Evolutionary conservation across 1,140 invertebrate genomes (phyloP), one percentile per base, ranked within the genome.

Genomic region (Ceratosolen solmsi): DNA sequence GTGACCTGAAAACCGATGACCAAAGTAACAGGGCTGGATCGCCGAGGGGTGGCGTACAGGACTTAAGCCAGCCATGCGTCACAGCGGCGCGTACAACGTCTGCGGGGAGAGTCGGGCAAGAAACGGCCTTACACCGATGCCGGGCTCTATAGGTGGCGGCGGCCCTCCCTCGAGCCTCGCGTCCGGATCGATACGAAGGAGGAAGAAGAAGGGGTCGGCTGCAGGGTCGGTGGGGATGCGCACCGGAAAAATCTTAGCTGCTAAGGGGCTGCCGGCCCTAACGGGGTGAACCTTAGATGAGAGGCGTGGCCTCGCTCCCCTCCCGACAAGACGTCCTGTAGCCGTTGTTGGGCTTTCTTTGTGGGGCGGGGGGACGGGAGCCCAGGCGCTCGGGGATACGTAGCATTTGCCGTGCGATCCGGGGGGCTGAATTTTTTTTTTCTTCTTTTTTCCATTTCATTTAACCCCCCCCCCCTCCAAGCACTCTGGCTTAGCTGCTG

Each of bases 221-320:
- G 58, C n/a, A 5, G 17, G 41, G 0, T n/a, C 46, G 71, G 71
- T 54, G 46, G 71, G 71, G 38, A 71, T 49, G 70, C 41, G 38
- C 38, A 22, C 20, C 84, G 86, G 87, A 91, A 91, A 91, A 91
- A 90, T 91, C 90, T 89, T 91, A 91, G 86, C 84, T 88, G 84
- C 81, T 85, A 86, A 85, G 84, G 86, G 84, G 80, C 85, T 75
- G 78, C 73, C 82, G 13, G 82, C 79, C 83, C 76, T 84, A 81
- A 86, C 79, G 76, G 84, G 89, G 86, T 86, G 88, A 87, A 90
- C 91, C 90, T 92, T 92, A 92, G 90, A 92, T 88, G 89, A 90
- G 90, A 91, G 91, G 91, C 90, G 91, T 92, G 91, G 91, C 88
- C 87, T 86, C 27, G 33, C 15, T 3, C 30, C 51, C 56, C 33